Base-by-base conservation (phyloP, 2,113 vertebrate genomes). In the Zeus faber region DNA sequence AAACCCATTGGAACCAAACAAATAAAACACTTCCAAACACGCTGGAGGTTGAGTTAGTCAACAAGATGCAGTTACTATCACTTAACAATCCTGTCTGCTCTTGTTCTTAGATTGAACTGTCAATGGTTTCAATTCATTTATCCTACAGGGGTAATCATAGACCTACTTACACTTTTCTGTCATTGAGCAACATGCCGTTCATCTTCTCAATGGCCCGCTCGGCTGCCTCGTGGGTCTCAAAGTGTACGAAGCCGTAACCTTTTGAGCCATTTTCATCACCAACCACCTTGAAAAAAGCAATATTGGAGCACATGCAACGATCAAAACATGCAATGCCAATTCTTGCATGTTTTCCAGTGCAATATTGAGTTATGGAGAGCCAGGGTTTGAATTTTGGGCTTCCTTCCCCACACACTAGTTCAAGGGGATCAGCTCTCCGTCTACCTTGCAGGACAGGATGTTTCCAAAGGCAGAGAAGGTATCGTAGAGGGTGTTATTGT, bases 221-320 rank as follows among this genome's bases (percentile, higher is more conserved):
- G 58, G 97, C 96, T 48, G 97, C 97, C 88, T 99, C 97, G 50
- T 99, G 97, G 70, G 97, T 98, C 87, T 98, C 97, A 90, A 99
- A 99, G 85, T 99, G 96, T 67, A 99, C 97, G 92, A 99, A 98
- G 75, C 97, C 97, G 79, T 98, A 99, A 79, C 95, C 95, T 79
- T 98, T 99, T 77, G 96, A 98, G 70, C 97, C 96, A 91, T 99
- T 98, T 89, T 99, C 97, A 91, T 99, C 97, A 89, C 95, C 98
- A 74, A 99, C 94, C 79, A 99, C 96, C 96, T 99, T 88, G 43
- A 55, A 79, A 70, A 85, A 53, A n/a, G 73, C 48, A 47, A 86
- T 22, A 89, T 80, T 71, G 62, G 23, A 67, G 70, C 69, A 80
- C 44, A 74, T 85, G 51, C 73, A 48, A 62, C 49, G 57, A 53